Conservation (phyloP, 2,888 invertebrate genomes). For the Tortricodes alternella region DNA sequence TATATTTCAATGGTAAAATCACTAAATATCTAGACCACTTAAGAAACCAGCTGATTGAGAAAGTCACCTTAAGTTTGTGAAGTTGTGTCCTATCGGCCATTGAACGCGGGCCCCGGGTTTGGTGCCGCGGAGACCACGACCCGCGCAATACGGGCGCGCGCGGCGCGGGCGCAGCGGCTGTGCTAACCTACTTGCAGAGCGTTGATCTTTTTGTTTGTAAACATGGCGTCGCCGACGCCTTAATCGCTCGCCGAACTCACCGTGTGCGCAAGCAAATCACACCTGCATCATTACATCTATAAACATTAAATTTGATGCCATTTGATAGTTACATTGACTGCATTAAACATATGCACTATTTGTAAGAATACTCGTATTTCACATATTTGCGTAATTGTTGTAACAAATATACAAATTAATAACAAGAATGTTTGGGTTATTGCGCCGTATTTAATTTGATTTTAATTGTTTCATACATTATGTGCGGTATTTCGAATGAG, state of each 20-base stretch:
- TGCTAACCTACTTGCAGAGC: conserved; percentile 79
- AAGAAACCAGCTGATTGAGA: conserved; percentile 2
- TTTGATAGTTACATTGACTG: too few relatives aligned
- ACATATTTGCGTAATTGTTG: background rate
- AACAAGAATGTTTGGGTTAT: background rate
- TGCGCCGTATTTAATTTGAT: background rate
- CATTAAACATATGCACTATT: too few relatives aligned
- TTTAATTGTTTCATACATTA: background rate
- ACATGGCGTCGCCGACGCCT: conserved; percentile 67
- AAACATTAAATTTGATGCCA: too few relatives aligned
- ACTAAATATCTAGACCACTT: too few relatives aligned
- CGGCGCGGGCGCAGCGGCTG: conserved; percentile 53
- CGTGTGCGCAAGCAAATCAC: conserved; percentile 17
- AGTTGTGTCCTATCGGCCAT: conserved; percentile 1
- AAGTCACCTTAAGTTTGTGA: conserved; percentile 7
- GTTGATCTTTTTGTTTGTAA: conserved; percentile 83
- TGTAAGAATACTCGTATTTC: background rate
- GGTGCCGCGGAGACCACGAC: conserved; percentile 62
- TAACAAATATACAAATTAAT: background rate
- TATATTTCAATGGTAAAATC: too few relatives aligned
- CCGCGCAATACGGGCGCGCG: conserved; percentile 71
- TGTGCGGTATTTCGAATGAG: background rate
- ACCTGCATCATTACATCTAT: background rate
- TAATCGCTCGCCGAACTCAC: conserved; percentile 30
- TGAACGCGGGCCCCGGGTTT: conserved; percentile 24